phyloP scores from a whole-genome alignment of 2,797 vertebrate species.

The Aplochiton taeniatus region DNA sequence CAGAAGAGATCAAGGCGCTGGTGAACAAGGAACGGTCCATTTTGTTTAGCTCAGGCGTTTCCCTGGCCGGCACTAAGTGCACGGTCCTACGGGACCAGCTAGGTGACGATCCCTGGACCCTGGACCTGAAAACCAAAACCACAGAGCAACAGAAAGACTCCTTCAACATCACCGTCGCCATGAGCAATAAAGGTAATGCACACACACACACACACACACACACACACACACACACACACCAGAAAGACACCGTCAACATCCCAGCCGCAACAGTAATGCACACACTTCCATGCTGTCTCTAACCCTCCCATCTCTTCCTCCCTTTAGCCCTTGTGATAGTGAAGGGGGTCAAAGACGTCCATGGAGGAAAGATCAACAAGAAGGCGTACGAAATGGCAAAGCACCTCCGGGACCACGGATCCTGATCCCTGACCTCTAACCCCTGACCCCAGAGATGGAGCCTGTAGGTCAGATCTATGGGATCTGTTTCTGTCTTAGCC shows the following conservation, averaged over 20 bases:
- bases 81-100: background rate
- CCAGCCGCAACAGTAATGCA: background rate
- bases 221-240: slow-evolving; percentile 3
- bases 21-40: background rate
- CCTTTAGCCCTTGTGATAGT: no score
- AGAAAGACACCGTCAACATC: background rate
- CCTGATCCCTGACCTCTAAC: no score
- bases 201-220: background rate
- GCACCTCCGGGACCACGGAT: no score
- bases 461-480: no score
- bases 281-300: background rate
- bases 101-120: background rate
- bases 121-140: background rate
- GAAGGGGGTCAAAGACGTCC: no score
- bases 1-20: background rate
- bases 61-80: background rate
- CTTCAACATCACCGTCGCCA: background rate
- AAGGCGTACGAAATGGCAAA: no score
- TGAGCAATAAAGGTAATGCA: background rate
- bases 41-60: background rate
- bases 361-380: no score
- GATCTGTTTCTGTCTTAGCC: no score
- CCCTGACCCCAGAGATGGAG: no score
- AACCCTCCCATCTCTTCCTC: no score
- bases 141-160: background rate